Evolutionary conservation across 2,797 vertebrate species (phyloP).

Genomic region (Orientallactaga sibirica): DNA sequence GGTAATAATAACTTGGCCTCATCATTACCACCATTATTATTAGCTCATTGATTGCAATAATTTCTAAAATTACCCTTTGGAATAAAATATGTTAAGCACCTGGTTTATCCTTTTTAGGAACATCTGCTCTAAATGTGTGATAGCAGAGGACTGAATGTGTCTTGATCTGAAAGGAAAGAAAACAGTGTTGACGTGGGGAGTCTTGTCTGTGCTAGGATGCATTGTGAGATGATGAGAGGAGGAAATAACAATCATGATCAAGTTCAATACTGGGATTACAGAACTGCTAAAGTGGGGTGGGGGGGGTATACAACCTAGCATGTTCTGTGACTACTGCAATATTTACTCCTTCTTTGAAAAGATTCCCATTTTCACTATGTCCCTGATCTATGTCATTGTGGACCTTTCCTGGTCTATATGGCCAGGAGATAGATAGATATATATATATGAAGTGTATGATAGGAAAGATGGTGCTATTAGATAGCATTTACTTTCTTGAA

Average conservation of each 20-base stretch:
- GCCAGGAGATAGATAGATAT: not conserved
- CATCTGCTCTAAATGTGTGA: conserved; percentile 90
- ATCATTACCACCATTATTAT: conserved; percentile 94
- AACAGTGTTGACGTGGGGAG: conserved; percentile 83
- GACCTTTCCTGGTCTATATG: not conserved
- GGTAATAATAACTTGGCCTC: conserved; percentile 92
- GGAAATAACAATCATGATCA: conserved; percentile 85
- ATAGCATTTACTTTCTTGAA: conserved; percentile 30
- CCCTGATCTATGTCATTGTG: not conserved
- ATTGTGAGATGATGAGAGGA: conserved; percentile 82
- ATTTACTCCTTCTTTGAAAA: conserved; percentile 31
- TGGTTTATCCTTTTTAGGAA: conserved; percentile 90
- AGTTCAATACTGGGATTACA: conserved; percentile 83
- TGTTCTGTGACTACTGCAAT: conserved; percentile 28
- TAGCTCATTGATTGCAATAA: conserved; percentile 97
- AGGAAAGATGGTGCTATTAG: not conserved
- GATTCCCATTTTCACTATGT: not conserved
- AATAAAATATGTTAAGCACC: conserved; percentile 95
- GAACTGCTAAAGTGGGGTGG: conserved; percentile 72
- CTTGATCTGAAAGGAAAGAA: conserved; percentile 86
- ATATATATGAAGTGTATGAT: not conserved
- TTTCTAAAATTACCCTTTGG: conserved; percentile 94
- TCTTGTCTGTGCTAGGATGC: conserved; percentile 82
- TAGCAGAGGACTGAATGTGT: conserved; percentile 86
- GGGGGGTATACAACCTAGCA: not conserved